Evolutionary conservation across 2,797 vertebrate genomes (phyloP).

Genomic region (Pangasius larnaudii): DNA sequence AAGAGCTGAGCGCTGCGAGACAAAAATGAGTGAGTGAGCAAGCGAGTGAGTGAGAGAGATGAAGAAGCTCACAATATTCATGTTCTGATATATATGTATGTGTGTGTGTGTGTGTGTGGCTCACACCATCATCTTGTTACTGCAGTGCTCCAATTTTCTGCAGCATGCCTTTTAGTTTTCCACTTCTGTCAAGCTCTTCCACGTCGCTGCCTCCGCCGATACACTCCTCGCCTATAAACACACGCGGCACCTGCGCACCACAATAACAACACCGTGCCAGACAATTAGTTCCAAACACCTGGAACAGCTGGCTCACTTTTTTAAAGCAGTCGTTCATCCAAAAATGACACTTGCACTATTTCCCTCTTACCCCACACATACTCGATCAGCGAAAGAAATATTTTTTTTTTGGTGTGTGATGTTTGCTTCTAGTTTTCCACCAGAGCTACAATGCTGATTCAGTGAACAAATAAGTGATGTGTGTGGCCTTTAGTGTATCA

Average conservation of each 20-base stretch:
- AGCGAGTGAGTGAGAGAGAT: neutral
- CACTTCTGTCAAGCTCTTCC: constrained; percentile 66
- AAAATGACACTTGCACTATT: neutral
- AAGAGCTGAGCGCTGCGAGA: neutral
- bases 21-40: neutral
- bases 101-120: constrained; percentile 7
- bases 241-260: constrained; percentile 80
- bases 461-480: neutral
- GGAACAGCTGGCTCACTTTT: neutral
- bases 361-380: neutral
- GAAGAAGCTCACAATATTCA: neutral
- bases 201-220: constrained; percentile 85
- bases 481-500: neutral
- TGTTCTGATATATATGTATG: neutral
- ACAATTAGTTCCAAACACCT: neutral
- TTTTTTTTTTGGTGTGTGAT: neutral
- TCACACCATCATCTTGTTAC: constrained; percentile 58
- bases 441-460: neutral
- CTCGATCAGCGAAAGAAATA: too few species aligned
- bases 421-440: neutral
- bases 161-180: constrained; percentile 76
- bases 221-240: constrained; percentile 84
- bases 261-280: neutral
- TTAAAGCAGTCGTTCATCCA: neutral
- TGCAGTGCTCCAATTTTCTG: constrained; percentile 78